These are phyloP conservation scores for Ursus arctos DNA, from an alignment of 2,113 vertebrate genomes.

Conservation along the genomic window DNA sequence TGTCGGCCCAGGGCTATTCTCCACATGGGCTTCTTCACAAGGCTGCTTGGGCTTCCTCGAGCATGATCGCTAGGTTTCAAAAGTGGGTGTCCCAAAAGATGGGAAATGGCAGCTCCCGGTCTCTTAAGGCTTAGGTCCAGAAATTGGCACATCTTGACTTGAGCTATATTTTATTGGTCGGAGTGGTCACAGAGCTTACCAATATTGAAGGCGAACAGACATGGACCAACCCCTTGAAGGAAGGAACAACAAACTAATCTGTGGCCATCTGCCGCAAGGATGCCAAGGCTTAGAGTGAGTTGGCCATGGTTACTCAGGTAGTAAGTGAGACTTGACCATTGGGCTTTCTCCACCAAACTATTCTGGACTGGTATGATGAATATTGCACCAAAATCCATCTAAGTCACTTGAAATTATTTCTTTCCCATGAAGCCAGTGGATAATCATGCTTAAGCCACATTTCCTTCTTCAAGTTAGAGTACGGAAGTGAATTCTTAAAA, in stretches of 20 bases:
- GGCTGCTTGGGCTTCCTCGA: neutral
- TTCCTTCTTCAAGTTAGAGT: neutral
- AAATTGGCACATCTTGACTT: neutral
- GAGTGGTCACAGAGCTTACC: neutral
- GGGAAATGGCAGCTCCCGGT: neutral
- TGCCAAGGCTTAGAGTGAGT: neutral
- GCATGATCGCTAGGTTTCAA: neutral
- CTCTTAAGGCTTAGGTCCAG: neutral
- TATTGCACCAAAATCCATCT: neutral
- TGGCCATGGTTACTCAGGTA: neutral
- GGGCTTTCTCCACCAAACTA: neutral
- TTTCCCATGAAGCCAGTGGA: neutral
- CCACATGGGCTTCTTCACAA: neutral
- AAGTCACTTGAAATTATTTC: constrained; percentile 19
- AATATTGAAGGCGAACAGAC: neutral
- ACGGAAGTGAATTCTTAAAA: neutral
- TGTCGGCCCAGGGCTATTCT: neutral
- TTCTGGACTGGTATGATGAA: neutral
- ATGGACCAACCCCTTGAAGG: neutral
- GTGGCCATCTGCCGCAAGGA: neutral
- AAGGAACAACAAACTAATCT: neutral
- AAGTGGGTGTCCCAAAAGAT: neutral
- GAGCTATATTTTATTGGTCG: neutral
- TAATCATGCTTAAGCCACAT: neutral
- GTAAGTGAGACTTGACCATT: neutral